Percentiles rank a stretch among this genome's conserved stretches.
These are phyloP conservation scores for Aphidius colemani DNA, from an alignment of 2,888 invertebrate genomes.

Conservation along the genomic window DNA sequence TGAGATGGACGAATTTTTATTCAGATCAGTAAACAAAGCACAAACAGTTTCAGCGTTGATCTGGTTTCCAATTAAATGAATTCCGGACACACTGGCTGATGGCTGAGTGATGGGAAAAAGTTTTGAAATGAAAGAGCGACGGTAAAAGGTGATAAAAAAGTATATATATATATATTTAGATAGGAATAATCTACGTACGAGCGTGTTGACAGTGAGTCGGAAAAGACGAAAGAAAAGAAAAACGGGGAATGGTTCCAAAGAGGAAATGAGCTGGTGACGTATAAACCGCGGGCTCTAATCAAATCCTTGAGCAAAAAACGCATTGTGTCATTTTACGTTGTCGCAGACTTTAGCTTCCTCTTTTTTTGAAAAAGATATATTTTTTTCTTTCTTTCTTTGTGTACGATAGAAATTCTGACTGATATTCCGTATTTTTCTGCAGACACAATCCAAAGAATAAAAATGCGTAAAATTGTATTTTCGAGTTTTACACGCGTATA, in stretches of 20 bases:
- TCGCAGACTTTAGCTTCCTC: background rate
- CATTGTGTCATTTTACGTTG: conserved; percentile 3
- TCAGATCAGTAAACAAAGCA: conserved; percentile 30
- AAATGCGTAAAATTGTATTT: no score
- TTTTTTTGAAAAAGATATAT: no score
- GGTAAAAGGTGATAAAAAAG: background rate
- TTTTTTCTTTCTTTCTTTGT: no score
- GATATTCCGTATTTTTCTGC: no score
- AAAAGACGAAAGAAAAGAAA: no score
- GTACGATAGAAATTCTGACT: no score
- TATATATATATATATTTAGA: background rate
- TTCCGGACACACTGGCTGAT: conserved; percentile 4
- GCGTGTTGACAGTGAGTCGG: no score
- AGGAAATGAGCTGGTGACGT: conserved; percentile 7
- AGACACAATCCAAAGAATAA: no score
- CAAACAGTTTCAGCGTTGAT: conserved; percentile 24
- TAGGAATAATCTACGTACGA: background rate
- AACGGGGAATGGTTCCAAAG: background rate
- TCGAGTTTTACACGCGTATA: no score
- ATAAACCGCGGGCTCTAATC: background rate
- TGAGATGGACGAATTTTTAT: conserved; percentile 30
- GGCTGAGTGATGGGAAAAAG: conserved; percentile 13
- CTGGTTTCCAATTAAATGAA: conserved; percentile 37
- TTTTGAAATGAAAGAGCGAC: conserved; percentile 3
- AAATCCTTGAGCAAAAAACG: background rate